phyloP scores from a whole-genome alignment of 2,113 vertebrate species.

The Pachyramphus minor region DNA sequence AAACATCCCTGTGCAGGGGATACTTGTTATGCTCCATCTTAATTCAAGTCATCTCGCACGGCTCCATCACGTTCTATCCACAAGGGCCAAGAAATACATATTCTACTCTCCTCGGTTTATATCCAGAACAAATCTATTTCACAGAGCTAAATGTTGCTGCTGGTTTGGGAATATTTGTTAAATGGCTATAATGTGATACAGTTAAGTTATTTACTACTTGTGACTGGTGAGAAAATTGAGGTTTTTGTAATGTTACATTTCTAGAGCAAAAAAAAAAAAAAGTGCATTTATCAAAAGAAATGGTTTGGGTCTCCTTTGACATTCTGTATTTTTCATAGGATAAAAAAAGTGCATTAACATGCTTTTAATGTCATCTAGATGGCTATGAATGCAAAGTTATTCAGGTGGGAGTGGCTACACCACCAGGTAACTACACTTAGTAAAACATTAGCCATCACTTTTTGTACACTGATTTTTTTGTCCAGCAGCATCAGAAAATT shows the following conservation, averaged over 20 bases:
- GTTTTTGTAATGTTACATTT: slow-evolving; percentile 2
- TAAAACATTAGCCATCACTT: neutral
- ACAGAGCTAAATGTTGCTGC: slow-evolving; percentile 31
- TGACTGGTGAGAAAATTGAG: slow-evolving; percentile 39
- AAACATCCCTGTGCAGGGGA: neutral
- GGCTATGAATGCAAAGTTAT: neutral
- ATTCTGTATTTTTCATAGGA: neutral
- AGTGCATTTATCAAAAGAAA: neutral
- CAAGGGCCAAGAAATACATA: neutral
- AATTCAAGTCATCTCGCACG: neutral
- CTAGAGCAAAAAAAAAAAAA: neutral
- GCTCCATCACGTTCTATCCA: neutral
- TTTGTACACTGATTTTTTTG: neutral
- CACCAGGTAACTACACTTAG: neutral
- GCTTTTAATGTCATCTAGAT: neutral
- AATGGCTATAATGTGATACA: slow-evolving; percentile 48
- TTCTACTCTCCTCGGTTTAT: slow-evolving; percentile 1
- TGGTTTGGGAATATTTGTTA: slow-evolving; percentile 60
- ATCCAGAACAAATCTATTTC: slow-evolving; percentile 52
- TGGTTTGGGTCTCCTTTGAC: neutral
- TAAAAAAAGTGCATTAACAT: neutral
- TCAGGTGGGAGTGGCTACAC: neutral
- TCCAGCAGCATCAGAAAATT: neutral
- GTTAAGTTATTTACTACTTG: slow-evolving; percentile 54
- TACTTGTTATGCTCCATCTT: neutral